These are phyloP conservation scores for Herpetotheres cachinnans DNA, from an alignment of 2,113 vertebrate genomes.

Conservation along the genomic window DNA sequence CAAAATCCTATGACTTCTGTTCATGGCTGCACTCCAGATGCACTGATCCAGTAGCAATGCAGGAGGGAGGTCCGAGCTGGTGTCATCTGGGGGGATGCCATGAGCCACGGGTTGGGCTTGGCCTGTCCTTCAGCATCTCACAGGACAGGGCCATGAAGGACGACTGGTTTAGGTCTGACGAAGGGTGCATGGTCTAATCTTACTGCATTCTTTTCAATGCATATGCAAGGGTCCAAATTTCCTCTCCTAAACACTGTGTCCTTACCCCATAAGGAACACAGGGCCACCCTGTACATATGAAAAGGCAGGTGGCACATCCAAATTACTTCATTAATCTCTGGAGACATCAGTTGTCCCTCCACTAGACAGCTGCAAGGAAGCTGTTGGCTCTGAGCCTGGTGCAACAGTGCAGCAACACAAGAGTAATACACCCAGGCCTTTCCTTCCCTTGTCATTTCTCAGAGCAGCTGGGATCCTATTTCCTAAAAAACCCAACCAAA, in stretches of 20 bases:
- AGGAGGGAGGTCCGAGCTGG: neutral
- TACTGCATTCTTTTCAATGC: neutral
- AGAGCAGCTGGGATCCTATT: neutral
- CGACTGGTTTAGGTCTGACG: neutral
- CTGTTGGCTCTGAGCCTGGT: neutral
- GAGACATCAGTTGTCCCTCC: neutral
- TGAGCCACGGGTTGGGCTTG: neutral
- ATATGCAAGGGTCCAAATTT: neutral
- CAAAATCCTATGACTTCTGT: neutral
- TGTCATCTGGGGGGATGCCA: neutral
- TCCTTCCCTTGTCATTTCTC: neutral
- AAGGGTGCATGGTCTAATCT: neutral
- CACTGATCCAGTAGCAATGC: fast-evolving
- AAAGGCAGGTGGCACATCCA: neutral
- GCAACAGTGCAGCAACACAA: neutral
- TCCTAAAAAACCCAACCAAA: neutral
- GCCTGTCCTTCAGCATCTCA: neutral
- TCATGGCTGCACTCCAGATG: neutral
- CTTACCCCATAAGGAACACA: neutral
- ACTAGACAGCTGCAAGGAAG: neutral
- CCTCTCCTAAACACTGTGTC: neutral
- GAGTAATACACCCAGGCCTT: neutral
- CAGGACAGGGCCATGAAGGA: neutral
- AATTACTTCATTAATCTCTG: neutral
- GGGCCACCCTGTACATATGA: neutral